phyloP scores from a whole-genome alignment of 2,888 invertebrate species.

The Archips crataeganus region DNA sequence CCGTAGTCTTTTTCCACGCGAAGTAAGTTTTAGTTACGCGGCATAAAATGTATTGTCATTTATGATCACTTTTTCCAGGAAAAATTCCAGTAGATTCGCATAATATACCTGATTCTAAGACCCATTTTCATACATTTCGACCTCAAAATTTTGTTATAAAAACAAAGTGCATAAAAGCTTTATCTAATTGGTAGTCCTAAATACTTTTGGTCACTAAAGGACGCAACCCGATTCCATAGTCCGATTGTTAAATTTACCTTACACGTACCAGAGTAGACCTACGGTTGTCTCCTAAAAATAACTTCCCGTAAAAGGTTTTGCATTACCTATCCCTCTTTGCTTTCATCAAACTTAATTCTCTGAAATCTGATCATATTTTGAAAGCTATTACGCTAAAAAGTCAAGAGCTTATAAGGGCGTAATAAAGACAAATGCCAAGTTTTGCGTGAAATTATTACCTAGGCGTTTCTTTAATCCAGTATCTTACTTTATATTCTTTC shows the following conservation, averaged over 20 bases:
- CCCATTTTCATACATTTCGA: too few relatives aligned
- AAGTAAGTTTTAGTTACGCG: neutral
- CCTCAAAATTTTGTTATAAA: neutral
- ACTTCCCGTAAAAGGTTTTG: constrained; percentile 13
- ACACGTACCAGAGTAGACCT: neutral
- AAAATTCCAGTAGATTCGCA: too few relatives aligned
- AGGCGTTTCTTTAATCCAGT: neutral
- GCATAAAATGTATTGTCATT: constrained; percentile 10
- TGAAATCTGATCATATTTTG: constrained; percentile 19
- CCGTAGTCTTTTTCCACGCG: neutral
- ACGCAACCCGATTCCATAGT: neutral
- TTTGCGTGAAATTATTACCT: neutral
- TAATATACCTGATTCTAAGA: neutral
- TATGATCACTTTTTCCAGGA: neutral
- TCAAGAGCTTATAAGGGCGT: neutral
- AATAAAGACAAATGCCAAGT: constrained; percentile 10
- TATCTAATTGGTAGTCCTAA: neutral
- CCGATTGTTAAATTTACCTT: constrained; percentile 13
- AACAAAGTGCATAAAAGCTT: neutral
- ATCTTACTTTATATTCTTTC: neutral
- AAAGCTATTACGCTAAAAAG: constrained; percentile 16
- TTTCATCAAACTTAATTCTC: constrained; percentile 9
- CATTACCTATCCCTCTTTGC: constrained; percentile 8
- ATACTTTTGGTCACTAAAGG: neutral
- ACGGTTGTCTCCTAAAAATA: constrained; percentile 6